phyloP scores from a whole-genome alignment of 2,888 invertebrate species.

The Ischnus inquisitorius region DNA sequence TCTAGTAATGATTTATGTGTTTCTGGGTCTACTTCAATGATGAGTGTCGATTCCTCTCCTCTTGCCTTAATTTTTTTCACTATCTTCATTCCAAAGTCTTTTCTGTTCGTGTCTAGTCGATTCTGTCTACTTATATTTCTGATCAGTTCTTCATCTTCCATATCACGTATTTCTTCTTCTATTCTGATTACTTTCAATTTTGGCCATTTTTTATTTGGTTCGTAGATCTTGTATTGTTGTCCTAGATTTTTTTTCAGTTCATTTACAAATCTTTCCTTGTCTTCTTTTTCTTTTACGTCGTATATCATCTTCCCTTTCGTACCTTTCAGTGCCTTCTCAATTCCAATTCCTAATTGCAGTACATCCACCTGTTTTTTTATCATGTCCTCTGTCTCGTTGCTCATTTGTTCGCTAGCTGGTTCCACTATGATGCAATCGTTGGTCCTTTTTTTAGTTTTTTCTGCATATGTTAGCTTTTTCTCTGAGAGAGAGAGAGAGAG shows the following conservation, averaged over 20 bases:
- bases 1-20: conserved; percentile 27
- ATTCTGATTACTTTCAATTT: conserved; percentile 54
- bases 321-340: conserved; percentile 32
- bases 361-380: conserved; percentile 60
- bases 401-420: conserved; percentile 43
- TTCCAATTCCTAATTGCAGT: conserved; percentile 41
- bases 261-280: conserved; percentile 37
- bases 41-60: too few species aligned
- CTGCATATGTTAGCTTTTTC: too few species aligned
- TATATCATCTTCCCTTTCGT: conserved; percentile 48
- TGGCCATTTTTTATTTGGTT: conserved; percentile 46
- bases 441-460: conserved; percentile 29
- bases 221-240: conserved; percentile 43
- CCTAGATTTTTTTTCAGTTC: conserved; percentile 46
- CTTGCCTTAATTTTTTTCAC: conserved; percentile 4
- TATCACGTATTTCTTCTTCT: background rate
- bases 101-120: background rate
- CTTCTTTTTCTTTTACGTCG: conserved; percentile 29
- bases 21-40: conserved; percentile 36
- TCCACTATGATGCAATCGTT: conserved; percentile 49
- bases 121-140: conserved; percentile 56
- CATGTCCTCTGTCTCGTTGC: conserved; percentile 38
- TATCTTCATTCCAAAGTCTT: conserved; percentile 31
- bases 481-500: too few species aligned
- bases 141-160: too few species aligned